These are phyloP conservation scores for Latheticus oryzae DNA, from an alignment of 2,888 invertebrate genomes.

Conservation along the genomic window DNA sequence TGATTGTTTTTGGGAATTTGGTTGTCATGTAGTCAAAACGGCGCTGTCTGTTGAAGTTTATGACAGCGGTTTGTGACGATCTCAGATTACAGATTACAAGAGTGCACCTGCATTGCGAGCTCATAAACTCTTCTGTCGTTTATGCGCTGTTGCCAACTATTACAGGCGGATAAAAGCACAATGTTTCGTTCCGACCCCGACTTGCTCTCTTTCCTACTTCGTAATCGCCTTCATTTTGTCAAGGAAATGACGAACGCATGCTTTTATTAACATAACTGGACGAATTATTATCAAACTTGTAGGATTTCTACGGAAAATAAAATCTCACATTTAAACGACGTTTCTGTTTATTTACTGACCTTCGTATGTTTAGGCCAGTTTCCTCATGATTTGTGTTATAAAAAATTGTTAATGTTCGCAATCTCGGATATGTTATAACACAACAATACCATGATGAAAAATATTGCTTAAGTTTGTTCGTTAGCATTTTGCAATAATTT, in stretches of 20 bases:
- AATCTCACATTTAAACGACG: no score
- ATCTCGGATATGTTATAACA: no score
- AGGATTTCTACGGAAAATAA: constrained; percentile 1
- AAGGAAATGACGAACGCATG: constrained; percentile 5
- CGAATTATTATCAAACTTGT: constrained; percentile 2
- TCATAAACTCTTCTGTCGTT: constrained; percentile 38
- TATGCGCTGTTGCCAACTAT: constrained; percentile 36
- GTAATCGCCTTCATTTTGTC: constrained; percentile 1
- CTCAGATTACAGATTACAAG: constrained; percentile 48
- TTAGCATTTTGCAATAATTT: no score
- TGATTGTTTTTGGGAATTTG: background rate
- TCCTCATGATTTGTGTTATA: no score
- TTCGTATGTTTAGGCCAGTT: no score
- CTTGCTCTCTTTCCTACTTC: constrained; percentile 16
- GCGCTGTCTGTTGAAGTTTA: constrained; percentile 39
- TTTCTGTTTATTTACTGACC: no score
- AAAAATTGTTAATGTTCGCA: no score
- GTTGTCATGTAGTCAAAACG: constrained; percentile 32
- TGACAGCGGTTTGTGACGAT: constrained; percentile 35
- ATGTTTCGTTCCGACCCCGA: constrained; percentile 11
- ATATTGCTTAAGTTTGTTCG: no score
- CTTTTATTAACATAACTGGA: constrained; percentile 5
- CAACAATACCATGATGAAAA: no score
- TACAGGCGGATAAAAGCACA: constrained; percentile 22
- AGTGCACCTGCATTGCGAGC: constrained; percentile 48